A percentile compares a stretch with the other conserved stretches of the same genome.
phyloP scores from a whole-genome alignment of 2,797 vertebrate genomes.

The Picus viridis region DNA sequence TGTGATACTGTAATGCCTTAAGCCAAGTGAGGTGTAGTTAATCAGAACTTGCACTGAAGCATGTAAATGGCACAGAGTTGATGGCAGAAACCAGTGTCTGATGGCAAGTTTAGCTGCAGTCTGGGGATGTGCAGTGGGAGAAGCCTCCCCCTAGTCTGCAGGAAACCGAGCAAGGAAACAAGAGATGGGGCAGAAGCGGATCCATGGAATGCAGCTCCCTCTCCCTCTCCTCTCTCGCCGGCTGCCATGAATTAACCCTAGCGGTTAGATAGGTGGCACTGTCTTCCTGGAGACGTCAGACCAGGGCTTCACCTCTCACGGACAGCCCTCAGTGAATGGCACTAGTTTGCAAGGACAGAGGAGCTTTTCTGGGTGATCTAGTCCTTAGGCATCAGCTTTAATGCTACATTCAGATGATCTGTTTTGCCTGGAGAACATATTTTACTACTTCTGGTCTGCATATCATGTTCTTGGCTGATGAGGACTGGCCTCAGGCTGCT shows the following conservation, averaged over 20 bases:
- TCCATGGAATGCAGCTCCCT: accelerated
- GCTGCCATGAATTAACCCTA: neutral
- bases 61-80: neutral
- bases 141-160: neutral
- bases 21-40: neutral
- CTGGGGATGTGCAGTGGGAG: neutral
- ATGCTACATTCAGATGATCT: neutral
- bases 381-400: neutral
- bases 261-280: constrained; percentile 10
- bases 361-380: neutral
- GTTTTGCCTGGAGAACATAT: neutral
- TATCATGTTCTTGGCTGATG: neutral
- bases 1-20: no score
- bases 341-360: neutral
- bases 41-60: neutral
- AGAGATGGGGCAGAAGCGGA: accelerated
- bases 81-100: neutral
- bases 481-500: neutral
- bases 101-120: neutral
- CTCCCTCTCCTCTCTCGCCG: accelerated
- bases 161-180: neutral
- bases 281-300: neutral
- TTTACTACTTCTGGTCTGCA: neutral
- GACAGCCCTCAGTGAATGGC: accelerated
- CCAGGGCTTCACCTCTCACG: neutral